Conservation (phyloP, 2,113 vertebrate species). For the Crotalus horridus region DNA sequence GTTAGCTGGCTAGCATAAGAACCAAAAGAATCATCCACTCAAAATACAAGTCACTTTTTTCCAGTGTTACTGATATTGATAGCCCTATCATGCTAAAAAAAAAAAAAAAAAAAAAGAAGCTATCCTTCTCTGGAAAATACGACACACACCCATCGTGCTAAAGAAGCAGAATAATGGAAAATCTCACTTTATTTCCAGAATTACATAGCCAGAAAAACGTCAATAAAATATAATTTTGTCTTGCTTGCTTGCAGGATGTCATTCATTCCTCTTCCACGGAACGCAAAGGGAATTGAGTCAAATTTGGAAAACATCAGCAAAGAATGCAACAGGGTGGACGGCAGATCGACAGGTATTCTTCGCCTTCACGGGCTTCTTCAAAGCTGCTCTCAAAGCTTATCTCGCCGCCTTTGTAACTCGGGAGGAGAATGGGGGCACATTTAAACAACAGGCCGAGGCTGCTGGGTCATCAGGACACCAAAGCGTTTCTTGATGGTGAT, state of each 20-base stretch:
- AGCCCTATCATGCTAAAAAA: not conserved
- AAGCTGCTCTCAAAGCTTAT: not conserved
- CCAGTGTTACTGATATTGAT: not conserved
- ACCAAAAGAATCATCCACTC: not conserved
- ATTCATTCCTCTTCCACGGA: not conserved
- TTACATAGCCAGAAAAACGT: not conserved
- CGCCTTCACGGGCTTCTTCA: not conserved
- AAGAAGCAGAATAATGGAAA: not conserved
- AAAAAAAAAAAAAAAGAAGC: not conserved
- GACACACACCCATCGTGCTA: not conserved
- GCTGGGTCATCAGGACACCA: conserved; percentile 83
- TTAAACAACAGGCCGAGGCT: conserved; percentile 78
- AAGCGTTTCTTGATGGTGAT: conserved; percentile 87
- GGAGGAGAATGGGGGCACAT: not conserved
- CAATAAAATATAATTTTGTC: not conserved
- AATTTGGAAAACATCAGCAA: not conserved
- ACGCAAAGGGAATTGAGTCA: not conserved
- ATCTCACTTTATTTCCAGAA: conserved; percentile 21
- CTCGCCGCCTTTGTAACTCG: not conserved
- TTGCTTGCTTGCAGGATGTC: not conserved
- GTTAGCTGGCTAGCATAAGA: not conserved
- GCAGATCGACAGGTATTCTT: not conserved
- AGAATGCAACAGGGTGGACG: not conserved
- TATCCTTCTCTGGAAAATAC: not conserved
- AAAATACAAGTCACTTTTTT: not conserved